Conservation (phyloP, 1,140 invertebrate species). For the Caenorhabditis brenneri region DNA sequence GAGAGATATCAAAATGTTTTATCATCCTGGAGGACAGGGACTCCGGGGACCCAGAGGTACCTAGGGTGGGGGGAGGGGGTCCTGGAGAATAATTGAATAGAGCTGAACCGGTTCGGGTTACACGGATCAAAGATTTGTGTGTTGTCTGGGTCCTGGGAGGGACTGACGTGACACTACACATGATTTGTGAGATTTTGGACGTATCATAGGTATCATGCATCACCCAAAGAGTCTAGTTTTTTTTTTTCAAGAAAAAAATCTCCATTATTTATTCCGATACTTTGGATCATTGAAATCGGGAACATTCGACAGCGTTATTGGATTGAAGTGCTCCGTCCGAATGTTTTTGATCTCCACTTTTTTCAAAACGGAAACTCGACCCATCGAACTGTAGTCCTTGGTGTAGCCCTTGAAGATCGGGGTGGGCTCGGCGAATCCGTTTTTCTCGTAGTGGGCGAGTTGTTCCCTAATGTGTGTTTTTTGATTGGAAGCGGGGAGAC, state of each 20-base stretch:
- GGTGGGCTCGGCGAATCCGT: neutral
- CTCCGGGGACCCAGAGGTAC: neutral
- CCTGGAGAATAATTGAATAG: neutral
- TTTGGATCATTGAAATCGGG: neutral
- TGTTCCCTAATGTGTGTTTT: neutral
- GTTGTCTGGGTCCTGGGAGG: neutral
- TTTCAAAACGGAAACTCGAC: neutral
- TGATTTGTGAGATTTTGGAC: slow-evolving; percentile 23
- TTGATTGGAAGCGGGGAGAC: no score
- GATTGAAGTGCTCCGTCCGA: neutral
- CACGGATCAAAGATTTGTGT: neutral
- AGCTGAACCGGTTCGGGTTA: neutral
- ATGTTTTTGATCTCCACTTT: neutral
- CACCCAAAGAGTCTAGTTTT: neutral
- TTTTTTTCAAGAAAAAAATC: no score
- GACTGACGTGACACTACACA: slow-evolving; percentile 6
- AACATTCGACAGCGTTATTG: neutral
- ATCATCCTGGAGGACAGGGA: neutral
- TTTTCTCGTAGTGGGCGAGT: neutral
- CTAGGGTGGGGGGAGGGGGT: no score
- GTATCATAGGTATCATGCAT: neutral
- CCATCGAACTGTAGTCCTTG: neutral
- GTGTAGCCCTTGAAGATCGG: neutral
- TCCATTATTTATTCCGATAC: no score
- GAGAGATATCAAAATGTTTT: slow-evolving; percentile 14